Evolutionary conservation across 2,888 invertebrate species (phyloP).

Genomic region (Pristionchus exspectatus): DNA sequence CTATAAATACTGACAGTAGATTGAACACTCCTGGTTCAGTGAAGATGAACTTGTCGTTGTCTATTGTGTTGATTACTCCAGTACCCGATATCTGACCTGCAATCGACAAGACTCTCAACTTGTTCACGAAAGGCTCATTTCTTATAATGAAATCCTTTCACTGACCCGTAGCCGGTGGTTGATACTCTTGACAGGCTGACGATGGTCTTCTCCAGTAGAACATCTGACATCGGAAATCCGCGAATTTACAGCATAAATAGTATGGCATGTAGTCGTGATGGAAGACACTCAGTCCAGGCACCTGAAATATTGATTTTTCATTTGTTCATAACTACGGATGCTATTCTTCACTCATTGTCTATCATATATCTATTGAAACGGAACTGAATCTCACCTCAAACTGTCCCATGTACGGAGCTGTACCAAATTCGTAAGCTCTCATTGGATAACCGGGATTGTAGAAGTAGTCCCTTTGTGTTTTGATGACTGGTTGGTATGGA

Average conservation of each 20-base stretch:
- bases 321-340: not conserved
- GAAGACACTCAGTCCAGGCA: conserved; percentile 95
- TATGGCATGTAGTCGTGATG: conserved; percentile 95
- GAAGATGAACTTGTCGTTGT: conserved; percentile 91
- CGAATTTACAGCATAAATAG: conserved; percentile 95
- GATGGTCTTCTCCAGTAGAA: conserved; percentile 92
- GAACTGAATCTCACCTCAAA: conserved; percentile 85
- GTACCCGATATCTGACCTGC: conserved; percentile 91
- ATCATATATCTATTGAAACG: not conserved
- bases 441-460: conserved; percentile 78
- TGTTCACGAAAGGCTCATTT: not conserved
- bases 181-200: conserved; percentile 91
- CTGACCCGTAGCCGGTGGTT: conserved; percentile 74
- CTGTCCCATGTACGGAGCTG: conserved; percentile 93
- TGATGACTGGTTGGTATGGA: conserved; percentile 88
- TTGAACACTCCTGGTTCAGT: conserved; percentile 94
- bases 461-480: conserved; percentile 71
- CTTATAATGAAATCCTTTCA: not conserved
- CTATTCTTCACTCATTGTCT: not conserved
- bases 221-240: conserved; percentile 94
- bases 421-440: conserved; percentile 87
- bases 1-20: conserved; percentile 81
- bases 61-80: conserved; percentile 93
- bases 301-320: conserved; percentile 78
- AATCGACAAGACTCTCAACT: conserved; percentile 41